These are phyloP conservation scores for Tipula helvola DNA, from an alignment of 2,888 invertebrate species.

Conservation along the genomic window DNA sequence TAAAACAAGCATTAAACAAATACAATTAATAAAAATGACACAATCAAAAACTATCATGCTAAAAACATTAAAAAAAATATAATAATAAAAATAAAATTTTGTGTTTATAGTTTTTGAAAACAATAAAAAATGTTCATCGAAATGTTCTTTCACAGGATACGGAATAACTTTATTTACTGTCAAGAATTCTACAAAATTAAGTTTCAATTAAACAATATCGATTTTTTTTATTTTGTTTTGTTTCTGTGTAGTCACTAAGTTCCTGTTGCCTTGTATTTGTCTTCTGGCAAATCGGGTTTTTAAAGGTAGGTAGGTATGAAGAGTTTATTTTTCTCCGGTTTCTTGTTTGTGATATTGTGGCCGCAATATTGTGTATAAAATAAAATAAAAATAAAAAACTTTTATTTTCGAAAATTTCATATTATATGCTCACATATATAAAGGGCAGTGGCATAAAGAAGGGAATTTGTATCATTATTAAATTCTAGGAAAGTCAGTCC, in stretches of 20 bases:
- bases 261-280: too few relatives aligned
- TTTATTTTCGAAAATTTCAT: background rate
- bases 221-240: background rate
- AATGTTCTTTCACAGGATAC: background rate
- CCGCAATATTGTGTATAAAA: too few relatives aligned
- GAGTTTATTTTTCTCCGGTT: background rate
- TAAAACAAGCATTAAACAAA: too few relatives aligned
- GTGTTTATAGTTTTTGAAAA: background rate
- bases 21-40: too few relatives aligned
- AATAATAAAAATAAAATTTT: too few relatives aligned
- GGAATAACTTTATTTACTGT: background rate
- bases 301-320: background rate
- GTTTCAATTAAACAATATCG: background rate
- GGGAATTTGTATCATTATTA: background rate
- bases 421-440: background rate
- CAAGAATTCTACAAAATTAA: background rate
- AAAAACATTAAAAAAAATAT: too few relatives aligned
- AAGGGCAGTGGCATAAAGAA: background rate
- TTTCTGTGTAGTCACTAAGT: too few relatives aligned
- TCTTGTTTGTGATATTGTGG: background rate
- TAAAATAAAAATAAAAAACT: background rate
- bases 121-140: background rate
- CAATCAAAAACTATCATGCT: too few relatives aligned
- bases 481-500: background rate
- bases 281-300: background rate